These are phyloP conservation scores for Dione juno DNA, from an alignment of 2,888 invertebrate species.

Conservation along the genomic window DNA sequence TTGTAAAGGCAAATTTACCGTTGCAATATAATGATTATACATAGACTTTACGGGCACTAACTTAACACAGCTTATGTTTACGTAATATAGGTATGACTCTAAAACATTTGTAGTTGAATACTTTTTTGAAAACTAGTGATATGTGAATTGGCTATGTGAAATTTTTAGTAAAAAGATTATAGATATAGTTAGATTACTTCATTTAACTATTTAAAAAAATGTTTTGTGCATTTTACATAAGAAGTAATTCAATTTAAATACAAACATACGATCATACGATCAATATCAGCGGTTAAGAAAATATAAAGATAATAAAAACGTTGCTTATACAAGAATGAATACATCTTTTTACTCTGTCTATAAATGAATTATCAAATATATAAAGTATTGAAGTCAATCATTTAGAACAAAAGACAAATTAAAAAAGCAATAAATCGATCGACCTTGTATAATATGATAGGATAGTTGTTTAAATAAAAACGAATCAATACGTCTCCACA, in stretches of 20 bases:
- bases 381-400: not conserved
- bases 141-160: not conserved
- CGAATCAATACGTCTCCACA: not conserved
- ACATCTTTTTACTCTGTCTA: too few relatives aligned
- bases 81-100: not conserved
- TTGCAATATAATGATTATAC: constrained; percentile 16
- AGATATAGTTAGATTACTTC: not conserved
- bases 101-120: not conserved
- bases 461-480: not conserved
- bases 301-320: too few relatives aligned
- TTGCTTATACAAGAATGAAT: too few relatives aligned
- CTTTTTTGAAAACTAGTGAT: not conserved
- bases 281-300: too few relatives aligned
- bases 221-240: not conserved
- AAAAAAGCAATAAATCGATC: not conserved
- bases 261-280: too few relatives aligned
- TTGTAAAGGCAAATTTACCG: constrained; percentile 17
- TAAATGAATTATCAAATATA: too few relatives aligned
- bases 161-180: too few relatives aligned
- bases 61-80: constrained; percentile 6
- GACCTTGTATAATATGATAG: not conserved
- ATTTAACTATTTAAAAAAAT: not conserved
- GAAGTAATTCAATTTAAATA: too few relatives aligned
- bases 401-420: not conserved
- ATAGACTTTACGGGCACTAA: not conserved